Base-by-base conservation (phyloP, 2,797 vertebrate genomes). In the Phrynocephalus forsythii region DNA sequence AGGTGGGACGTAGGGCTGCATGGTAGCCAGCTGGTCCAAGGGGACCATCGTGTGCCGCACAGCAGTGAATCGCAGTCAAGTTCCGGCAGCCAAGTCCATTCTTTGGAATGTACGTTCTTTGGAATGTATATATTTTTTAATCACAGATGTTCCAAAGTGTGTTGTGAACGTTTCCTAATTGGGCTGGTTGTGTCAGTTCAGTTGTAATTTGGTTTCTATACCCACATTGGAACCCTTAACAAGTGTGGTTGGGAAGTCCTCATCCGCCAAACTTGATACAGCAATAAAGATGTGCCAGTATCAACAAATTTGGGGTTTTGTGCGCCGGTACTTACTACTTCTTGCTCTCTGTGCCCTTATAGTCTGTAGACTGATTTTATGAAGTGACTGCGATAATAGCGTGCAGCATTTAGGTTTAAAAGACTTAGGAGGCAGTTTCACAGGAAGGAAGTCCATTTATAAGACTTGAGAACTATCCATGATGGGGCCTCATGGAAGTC, bases 261-360 rank as follows among this genome's bases (percentile, higher is more conserved):
- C 90, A 69, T 84, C 92, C 90, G 82, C 93, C 89, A 85, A 48
- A 92, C 79, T 87, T 83, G 88, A 68, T 50, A 85, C 93, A 95
- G 96, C 95, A 96, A 95, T 95, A 96, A 96, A 95, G 79, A 91
- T 3, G 87, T 94, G 94, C 93, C 85, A 92, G 91, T 94, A 94
- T 92, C 93, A 90, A 90, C 92, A 91, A 69, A 69, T 82, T 88
- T 89, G 30, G 44, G 91, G 87, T 84, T 86, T 90, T 78, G 77
- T 44, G 60, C 88, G 91, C 84, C 89, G 79, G 38, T 81, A 50
- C 1, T 84, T 88, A 26, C 87, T 92, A 90, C 90, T 94, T 84
- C 88, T 72, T 94, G 24, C 67, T 28, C 28, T 81, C 30, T 56
- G 68, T 48, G 56, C 67, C 56, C n/a, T 18, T 85, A n/a, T 66